Base-by-base conservation (phyloP, 2,888 invertebrate species). In the Stenoptilia bipunctidactyla region DNA sequence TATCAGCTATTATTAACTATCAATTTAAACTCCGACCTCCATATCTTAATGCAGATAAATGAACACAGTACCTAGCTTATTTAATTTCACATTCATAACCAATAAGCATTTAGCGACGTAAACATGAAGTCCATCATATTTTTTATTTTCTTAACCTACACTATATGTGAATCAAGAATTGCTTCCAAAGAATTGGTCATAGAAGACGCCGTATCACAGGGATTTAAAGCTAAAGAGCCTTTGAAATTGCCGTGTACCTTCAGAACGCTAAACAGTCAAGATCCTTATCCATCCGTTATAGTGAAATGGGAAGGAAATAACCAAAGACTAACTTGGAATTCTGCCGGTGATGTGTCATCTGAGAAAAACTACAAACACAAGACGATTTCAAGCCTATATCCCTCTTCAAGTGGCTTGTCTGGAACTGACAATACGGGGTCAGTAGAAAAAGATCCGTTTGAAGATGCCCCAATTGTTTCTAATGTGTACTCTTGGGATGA, bases 241-340 rank as follows among this genome's bases (percentile, higher is more conserved):
- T 50, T 67, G 13, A 45, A 43, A 20, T 53, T 58, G n/a, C 42
- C 51, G 2, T 70, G 71, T 40, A 51, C 45, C 4, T 53, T 58
- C 2, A 56, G 60, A 44, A 54, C 56, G 6, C 41, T 69, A 30
- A 51, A 56, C 38, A 49, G 45, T 1, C 55, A 50, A 0, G 61
- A 67, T 30, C 47, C 54, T 0, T 63, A 62, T n/a, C 68, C 68
- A 1, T 68, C 66, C 0, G 59, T 66, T 0, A 45, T 71, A 2
- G 55, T 69, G 20, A 58, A 49, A 38, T 67, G 59, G 58, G 52
- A 55, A 3, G 51, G 53, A 15, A 47, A 56, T 36, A 36, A 58
- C 1, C 53, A 55, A n/a, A 55, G 53, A 37, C 41, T 62, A 12
- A 58, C 59, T 1, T 61, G 60, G 59, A 47, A 51, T 38, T 40